phyloP scores from a whole-genome alignment of 1,140 invertebrate genomes.

The Trialeurodes vaporariorum region DNA sequence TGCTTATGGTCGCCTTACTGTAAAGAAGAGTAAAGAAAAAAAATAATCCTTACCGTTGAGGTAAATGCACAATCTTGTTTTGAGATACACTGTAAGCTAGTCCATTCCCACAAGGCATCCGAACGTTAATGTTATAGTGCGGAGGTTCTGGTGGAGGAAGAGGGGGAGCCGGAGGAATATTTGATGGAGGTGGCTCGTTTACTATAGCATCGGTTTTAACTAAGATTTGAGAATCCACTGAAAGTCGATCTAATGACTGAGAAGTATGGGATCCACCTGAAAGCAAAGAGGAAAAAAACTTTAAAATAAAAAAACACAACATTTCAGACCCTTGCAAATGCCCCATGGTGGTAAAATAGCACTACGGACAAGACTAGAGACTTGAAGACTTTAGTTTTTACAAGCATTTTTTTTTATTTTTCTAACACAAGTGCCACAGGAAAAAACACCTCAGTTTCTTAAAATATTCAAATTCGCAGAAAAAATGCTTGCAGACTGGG shows the following conservation, averaged over 20 bases:
- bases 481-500: no score
- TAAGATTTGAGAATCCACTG: not conserved
- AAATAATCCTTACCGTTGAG: slow-evolving; percentile 4
- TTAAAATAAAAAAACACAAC: no score
- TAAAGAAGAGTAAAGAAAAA: slow-evolving; percentile 1
- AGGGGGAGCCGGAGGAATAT: slow-evolving; percentile 20
- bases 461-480: no score
- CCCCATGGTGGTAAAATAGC: no score
- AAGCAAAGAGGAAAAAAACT: no score
- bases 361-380: no score
- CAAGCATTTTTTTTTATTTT: no score
- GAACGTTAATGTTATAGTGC: slow-evolving; percentile 43
- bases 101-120: slow-evolving; percentile 71
- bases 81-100: slow-evolving; percentile 78
- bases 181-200: slow-evolving; percentile 6
- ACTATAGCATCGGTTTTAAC: not conserved
- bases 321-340: no score
- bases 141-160: slow-evolving; percentile 41
- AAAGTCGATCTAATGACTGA: slow-evolving; percentile 11
- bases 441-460: no score
- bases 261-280: not conserved
- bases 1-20: no score
- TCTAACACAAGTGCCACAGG: no score
- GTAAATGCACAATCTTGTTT: slow-evolving; percentile 69
- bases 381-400: no score